These are phyloP conservation scores for Apus apus DNA, from an alignment of 2,113 vertebrate genomes.

Conservation along the genomic window DNA sequence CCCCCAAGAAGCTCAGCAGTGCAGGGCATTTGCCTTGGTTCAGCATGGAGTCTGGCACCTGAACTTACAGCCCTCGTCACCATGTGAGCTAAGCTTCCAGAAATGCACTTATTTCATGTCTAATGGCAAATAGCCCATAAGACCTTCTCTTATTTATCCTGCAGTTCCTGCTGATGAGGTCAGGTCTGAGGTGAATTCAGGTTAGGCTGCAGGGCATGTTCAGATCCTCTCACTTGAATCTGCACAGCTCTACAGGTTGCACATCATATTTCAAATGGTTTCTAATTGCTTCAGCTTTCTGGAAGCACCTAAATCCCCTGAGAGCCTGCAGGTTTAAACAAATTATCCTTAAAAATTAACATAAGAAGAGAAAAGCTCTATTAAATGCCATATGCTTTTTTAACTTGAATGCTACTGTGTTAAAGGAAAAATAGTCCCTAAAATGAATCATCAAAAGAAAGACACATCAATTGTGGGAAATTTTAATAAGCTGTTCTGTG, in stretches of 20 bases:
- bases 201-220: background rate
- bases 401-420: background rate
- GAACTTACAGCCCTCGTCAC: background rate
- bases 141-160: background rate
- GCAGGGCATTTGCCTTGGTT: background rate
- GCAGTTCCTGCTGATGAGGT: background rate
- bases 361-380: slow-evolving; percentile 14
- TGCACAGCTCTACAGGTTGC: background rate
- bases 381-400: slow-evolving; percentile 31
- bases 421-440: background rate
- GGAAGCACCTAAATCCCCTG: slow-evolving; percentile 22
- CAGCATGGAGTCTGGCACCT: background rate
- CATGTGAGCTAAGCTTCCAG: background rate
- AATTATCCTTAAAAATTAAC: slow-evolving; percentile 39
- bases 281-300: background rate
- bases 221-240: background rate
- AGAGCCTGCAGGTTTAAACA: slow-evolving; percentile 2
- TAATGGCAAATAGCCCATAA: background rate
- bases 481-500: background rate
- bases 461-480: background rate
- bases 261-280: background rate
- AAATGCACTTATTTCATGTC: background rate
- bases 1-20: background rate
- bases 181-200: background rate
- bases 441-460: slow-evolving; percentile 33